Evolutionary conservation across 2,113 vertebrate genomes (phyloP), one percentile per base, ranked within the genome.

Genomic region (Zosterops lateralis): DNA sequence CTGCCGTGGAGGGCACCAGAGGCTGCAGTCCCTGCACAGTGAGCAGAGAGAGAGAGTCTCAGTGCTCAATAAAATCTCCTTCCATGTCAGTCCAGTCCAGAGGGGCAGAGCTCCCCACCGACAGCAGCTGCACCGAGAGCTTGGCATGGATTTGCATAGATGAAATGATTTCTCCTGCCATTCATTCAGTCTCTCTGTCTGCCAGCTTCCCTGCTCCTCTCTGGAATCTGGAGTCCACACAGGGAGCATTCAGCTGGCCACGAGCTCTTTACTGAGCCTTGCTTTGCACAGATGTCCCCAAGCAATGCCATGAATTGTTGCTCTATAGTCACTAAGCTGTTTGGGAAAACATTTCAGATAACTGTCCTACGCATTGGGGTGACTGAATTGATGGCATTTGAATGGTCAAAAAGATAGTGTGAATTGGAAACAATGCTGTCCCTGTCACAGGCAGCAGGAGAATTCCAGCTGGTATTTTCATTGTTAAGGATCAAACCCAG

Each of bases 341-440:
- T 97, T 97, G 98, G 97, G 98, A 98, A 98, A 98, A 98, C 97
- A 98, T 98, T 98, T 98, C 97, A 97, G 98, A 98, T 98, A 98
- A 96, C 96, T 97, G 98, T 98, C 98, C 98, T 98, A 99, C 98
- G 98, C 98, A 97, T 78, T 96, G 96, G 97, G 97, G 96, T 97
- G 96, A 97, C 96, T 98, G 98, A 98, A 98, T 98, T 98, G 97
- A 93, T 97, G 98, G 98, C 98, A 98, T 99, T 98, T 98, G 98
- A 97, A 98, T 96, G 96, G 97, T 98, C 97, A 97, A 97, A 97
- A 96, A 97, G 98, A 98, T 97, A 98, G 98, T 97, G 96, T 98
- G 98, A 94, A 96, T 87, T 77, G 93, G 92, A 96, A 98, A 99
- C 99, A 99, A 99, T 98, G 98, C 87, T 53, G 72, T 84, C 96